Conservation (phyloP, 2,888 invertebrate species). For the Lampropteryx suffumata region DNA sequence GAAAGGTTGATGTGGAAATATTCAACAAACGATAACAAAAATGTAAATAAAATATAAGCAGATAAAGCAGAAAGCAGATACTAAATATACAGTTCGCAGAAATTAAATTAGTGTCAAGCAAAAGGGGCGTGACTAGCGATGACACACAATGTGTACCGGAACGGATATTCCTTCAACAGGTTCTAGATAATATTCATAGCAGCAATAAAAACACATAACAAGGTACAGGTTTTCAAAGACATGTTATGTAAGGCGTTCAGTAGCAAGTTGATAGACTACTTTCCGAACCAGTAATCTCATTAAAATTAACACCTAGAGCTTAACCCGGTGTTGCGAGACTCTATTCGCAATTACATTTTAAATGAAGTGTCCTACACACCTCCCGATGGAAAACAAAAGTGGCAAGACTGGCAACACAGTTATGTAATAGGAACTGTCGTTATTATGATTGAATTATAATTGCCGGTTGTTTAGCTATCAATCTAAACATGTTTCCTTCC, state of each 20-base stretch:
- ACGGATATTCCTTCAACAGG: slow-evolving; percentile 30
- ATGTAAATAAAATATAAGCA: slow-evolving; percentile 22
- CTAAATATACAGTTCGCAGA: slow-evolving; percentile 31
- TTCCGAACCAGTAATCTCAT: slow-evolving; percentile 57
- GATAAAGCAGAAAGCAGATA: no score
- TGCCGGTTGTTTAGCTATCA: slow-evolving; percentile 57
- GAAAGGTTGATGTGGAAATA: slow-evolving; percentile 22
- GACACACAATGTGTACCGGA: slow-evolving; percentile 29
- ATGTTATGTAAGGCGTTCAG: slow-evolving; percentile 32
- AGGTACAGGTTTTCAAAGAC: slow-evolving; percentile 36
- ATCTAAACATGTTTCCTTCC: slow-evolving; percentile 58
- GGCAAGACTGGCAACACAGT: slow-evolving; percentile 28
- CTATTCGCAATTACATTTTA: slow-evolving; percentile 53
- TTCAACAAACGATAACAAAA: slow-evolving; percentile 19
- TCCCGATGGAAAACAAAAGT: slow-evolving; percentile 55
- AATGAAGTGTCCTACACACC: slow-evolving; percentile 54
- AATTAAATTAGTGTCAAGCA: slow-evolving; percentile 23
- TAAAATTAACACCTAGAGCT: slow-evolving; percentile 53
- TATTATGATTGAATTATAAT: slow-evolving; percentile 61
- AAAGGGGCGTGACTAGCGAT: slow-evolving; percentile 27
- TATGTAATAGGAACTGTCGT: slow-evolving; percentile 58
- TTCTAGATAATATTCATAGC: slow-evolving; percentile 32
- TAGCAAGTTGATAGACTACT: slow-evolving; percentile 42
- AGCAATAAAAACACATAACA: slow-evolving; percentile 34
- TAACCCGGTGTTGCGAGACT: slow-evolving; percentile 40